phyloP scores from a whole-genome alignment of 2,797 vertebrate genomes.

The Petrocephalus schoutedeni region DNA sequence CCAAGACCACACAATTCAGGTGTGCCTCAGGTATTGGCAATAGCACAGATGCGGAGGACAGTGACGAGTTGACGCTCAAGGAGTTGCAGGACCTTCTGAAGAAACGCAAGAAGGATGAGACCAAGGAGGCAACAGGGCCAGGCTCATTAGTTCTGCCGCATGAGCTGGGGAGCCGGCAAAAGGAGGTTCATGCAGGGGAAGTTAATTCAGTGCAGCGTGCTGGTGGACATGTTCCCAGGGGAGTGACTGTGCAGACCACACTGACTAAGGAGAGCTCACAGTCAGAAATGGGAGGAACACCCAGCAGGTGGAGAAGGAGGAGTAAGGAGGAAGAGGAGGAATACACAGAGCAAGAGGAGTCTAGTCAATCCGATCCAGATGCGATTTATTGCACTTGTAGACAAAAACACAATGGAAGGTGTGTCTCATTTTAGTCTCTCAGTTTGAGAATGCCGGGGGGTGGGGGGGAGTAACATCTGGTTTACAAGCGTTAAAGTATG shows the following conservation, averaged over 20 bases:
- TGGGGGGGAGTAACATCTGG: not conserved
- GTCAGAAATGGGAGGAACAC: not conserved
- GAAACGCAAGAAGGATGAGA: slow-evolving; percentile 38
- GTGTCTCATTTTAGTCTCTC: slow-evolving; percentile 17
- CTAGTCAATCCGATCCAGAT: slow-evolving; percentile 61
- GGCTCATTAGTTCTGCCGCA: slow-evolving; percentile 38
- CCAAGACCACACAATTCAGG: slow-evolving; percentile 36
- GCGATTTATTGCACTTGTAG: slow-evolving; percentile 80
- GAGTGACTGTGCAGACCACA: not conserved
- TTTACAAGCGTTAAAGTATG: not conserved
- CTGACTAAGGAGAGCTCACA: not conserved
- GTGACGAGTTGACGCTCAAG: slow-evolving; percentile 68
- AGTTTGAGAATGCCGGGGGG: not conserved
- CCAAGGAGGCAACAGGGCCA: not conserved
- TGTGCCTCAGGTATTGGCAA: slow-evolving; percentile 45
- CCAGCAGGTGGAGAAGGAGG: slow-evolving; percentile 29
- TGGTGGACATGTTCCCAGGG: slow-evolving; percentile 30
- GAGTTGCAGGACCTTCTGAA: slow-evolving; percentile 64
- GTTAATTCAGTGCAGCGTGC: slow-evolving; percentile 25
- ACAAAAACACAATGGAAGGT: slow-evolving; percentile 85
- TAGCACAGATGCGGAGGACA: slow-evolving; percentile 72
- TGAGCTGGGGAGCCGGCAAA: slow-evolving; percentile 50
- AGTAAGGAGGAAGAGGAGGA: slow-evolving; percentile 49
- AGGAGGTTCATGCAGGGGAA: slow-evolving; percentile 45
- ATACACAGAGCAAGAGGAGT: slow-evolving; percentile 29